A percentile compares a stretch with the other conserved stretches of the same genome.
These are phyloP conservation scores for Phylloscopus trochilus DNA, from an alignment of 2,113 vertebrate genomes.

Conservation along the genomic window DNA sequence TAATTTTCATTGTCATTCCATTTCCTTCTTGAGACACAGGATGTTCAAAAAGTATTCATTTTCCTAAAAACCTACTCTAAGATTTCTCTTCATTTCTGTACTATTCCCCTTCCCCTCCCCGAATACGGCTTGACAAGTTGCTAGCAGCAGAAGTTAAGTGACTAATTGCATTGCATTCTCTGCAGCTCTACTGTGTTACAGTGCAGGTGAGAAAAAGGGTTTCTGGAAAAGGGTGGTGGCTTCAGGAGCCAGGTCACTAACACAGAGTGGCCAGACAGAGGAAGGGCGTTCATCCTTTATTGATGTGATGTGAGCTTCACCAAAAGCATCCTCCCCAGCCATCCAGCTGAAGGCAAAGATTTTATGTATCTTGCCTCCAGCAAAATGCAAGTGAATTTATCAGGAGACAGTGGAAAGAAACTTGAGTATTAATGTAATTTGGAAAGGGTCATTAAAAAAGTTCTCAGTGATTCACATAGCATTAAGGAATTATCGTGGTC, in stretches of 20 bases:
- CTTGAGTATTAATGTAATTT: not conserved
- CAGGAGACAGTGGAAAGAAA: not conserved
- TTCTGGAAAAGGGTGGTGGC: not conserved
- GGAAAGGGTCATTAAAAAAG: not conserved
- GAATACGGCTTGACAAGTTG: not conserved
- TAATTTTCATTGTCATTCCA: not conserved
- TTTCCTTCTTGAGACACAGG: not conserved
- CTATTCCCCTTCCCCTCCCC: not conserved
- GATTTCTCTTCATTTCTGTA: not conserved
- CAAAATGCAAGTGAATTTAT: conserved; percentile 1
- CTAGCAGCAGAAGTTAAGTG: conserved; percentile 23
- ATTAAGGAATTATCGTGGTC: not conserved
- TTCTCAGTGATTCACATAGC: not conserved
- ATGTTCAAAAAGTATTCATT: not conserved
- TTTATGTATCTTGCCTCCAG: not conserved
- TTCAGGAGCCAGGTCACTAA: not conserved
- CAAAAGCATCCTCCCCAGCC: not conserved
- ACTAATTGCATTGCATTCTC: not conserved
- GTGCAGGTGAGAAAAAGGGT: not conserved
- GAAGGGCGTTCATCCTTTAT: not conserved
- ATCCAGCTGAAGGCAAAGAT: not conserved
- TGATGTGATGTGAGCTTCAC: not conserved
- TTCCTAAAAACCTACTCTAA: not conserved
- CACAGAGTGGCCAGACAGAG: not conserved
- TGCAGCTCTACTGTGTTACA: not conserved